Conservation (phyloP, 2,888 invertebrate genomes). For the Andrena chrysosceles region DNA sequence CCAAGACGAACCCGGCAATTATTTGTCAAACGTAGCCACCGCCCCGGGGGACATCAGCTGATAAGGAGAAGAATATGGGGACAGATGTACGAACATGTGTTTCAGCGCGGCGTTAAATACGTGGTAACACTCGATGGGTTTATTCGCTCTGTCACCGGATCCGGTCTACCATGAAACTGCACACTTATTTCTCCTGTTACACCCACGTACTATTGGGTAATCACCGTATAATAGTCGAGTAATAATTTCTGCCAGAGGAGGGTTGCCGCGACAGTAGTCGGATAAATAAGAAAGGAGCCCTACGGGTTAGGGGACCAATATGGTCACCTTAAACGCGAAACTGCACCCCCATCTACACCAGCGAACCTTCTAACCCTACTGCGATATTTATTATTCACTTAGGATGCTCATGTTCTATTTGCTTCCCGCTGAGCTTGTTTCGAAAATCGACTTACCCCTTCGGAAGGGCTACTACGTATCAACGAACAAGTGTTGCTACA, state of each 20-base stretch:
- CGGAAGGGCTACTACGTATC: slow-evolving; percentile 9
- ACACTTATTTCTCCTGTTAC: slow-evolving; percentile 83
- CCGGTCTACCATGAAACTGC: slow-evolving; percentile 74
- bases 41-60: background rate
- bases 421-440: slow-evolving; percentile 65
- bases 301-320: slow-evolving; percentile 80
- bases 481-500: slow-evolving; percentile 32
- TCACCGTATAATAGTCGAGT: slow-evolving; percentile 83
- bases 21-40: slow-evolving; percentile 43
- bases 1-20: slow-evolving; percentile 3
- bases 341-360: slow-evolving; percentile 50
- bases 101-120: slow-evolving; percentile 74
- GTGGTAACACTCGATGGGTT: slow-evolving; percentile 74
- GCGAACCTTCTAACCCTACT: slow-evolving; percentile 70
- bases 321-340: slow-evolving; percentile 78
- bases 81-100: slow-evolving; percentile 80
- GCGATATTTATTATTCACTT: slow-evolving; percentile 80
- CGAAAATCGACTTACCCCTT: slow-evolving; percentile 64
- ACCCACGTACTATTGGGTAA: slow-evolving; percentile 81
- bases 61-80: slow-evolving; percentile 29
- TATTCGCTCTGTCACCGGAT: slow-evolving; percentile 80
- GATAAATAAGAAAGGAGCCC: slow-evolving; percentile 70
- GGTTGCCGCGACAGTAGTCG: slow-evolving; percentile 40
- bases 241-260: slow-evolving; percentile 74
- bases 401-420: slow-evolving; percentile 78